Evolutionary conservation across 2,888 invertebrate genomes (phyloP), one percentile per base, ranked within the genome.

Genomic region (Seira sanloemensis): DNA sequence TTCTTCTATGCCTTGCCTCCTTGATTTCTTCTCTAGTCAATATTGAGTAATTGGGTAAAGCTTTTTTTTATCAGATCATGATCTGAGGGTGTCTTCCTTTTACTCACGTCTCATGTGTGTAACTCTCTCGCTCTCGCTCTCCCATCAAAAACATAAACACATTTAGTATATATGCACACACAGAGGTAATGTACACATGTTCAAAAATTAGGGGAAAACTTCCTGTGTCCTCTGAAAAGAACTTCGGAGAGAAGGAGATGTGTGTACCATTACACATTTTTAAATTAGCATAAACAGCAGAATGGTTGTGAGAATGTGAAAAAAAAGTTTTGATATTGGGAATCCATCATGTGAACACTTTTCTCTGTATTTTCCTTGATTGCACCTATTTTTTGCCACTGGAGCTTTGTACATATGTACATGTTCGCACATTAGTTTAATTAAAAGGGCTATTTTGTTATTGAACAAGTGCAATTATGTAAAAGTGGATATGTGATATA

Each of bases 21-120:
- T n/a, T n/a, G n/a, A n/a, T n/a, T n/a, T n/a, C 50, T 50, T 12
- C 50, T 74, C 73, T 58, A 54, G 62, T 62, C 73, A 74, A 62
- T 74, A 74, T 58, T 74, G 73, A 74, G 73, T 74, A 74, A 74
- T 74, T 74, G 73, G 73, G 73, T 18, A 62, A 74, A 50, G 19
- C 27, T 18, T 12, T 50, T 18, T 50, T 50, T 37, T 50, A n/a
- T 50, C 50, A 50, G 50, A 50, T 50, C 50, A 50, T 50, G 5
- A 50, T 12, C 37, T 12, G 12, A 16, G 72, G 72, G 72, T 72
- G 72, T 72, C 72, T 72, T 58, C 24, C 16, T 23, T 54, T 54
- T 74, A 27, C 26, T 74, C 21, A 67, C 23, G n/a, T 67, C 12
- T 66, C 21, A 9, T 9, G 12, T 2, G 66, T 5, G 62, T 19